These are phyloP conservation scores for Drosophila emarginata DNA, from an alignment of 2,888 invertebrate genomes.

Conservation along the genomic window DNA sequence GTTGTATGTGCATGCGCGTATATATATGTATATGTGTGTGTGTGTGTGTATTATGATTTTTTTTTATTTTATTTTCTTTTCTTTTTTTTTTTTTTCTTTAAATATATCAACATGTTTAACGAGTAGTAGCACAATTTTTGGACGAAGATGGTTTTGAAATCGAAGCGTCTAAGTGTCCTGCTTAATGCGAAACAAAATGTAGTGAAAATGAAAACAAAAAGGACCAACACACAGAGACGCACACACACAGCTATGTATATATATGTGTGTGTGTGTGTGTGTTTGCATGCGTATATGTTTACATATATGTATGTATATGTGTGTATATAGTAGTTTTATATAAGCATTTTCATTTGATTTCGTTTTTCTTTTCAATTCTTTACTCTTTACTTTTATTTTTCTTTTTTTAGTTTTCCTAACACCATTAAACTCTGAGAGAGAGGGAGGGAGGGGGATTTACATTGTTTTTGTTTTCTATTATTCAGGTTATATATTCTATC, in stretches of 20 bases:
- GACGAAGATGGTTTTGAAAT: slow-evolving; percentile 75
- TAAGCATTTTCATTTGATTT: slow-evolving; percentile 5
- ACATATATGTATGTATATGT: slow-evolving; percentile 18
- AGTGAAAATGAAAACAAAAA: not conserved
- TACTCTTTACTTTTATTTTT: not conserved
- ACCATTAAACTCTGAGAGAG: not conserved
- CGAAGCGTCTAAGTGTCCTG: slow-evolving; percentile 60
- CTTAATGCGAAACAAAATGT: not conserved
- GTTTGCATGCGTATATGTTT: slow-evolving; percentile 9
- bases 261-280: slow-evolving; percentile 23
- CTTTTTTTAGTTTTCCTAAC: not conserved
- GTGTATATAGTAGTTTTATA: slow-evolving; percentile 8
- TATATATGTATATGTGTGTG: not conserved
- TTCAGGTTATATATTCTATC: slow-evolving; percentile 4
- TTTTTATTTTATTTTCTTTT: not conserved
- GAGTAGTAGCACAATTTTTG: slow-evolving; percentile 71
- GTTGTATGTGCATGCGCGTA: not conserved
- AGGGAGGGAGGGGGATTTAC: not conserved
- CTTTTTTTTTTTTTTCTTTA: slow-evolving; percentile 26
- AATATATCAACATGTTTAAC: slow-evolving; percentile 67
- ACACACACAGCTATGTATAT: not conserved
- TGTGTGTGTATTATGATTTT: not conserved
- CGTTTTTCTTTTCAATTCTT: not conserved
- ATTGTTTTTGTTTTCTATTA: not conserved
- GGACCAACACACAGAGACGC: not conserved